A percentile compares a stretch with the other conserved stretches of the same genome.
Conservation (phyloP, 2,797 vertebrate genomes). For the Sebastes jordani region DNA sequence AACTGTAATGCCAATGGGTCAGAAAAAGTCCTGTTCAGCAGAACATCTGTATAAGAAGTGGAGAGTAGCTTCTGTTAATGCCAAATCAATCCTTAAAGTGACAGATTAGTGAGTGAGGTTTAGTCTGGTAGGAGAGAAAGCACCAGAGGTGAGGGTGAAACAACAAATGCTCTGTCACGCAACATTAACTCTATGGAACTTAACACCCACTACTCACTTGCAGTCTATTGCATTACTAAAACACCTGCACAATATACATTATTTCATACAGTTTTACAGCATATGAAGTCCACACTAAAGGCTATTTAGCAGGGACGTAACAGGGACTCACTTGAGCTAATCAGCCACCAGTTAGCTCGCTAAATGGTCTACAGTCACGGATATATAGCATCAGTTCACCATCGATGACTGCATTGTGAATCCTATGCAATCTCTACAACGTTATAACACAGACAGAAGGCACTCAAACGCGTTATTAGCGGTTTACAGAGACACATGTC, state of each 20-base stretch:
- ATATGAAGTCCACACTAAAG: rapidly evolving
- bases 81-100: background rate
- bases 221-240: rapidly evolving
- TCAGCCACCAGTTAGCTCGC: slow-evolving; percentile 42
- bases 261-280: background rate
- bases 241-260: rapidly evolving
- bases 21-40: background rate
- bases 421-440: rapidly evolving
- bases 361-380: background rate
- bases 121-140: background rate
- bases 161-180: slow-evolving; percentile 15
- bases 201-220: background rate
- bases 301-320: background rate
- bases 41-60: background rate
- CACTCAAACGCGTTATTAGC: background rate
- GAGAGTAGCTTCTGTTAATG: background rate
- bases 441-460: background rate
- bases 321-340: slow-evolving; percentile 21
- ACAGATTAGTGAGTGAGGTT: background rate
- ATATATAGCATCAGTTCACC: background rate
- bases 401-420: background rate
- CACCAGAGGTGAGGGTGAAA: background rate
- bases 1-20: background rate
- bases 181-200: background rate
- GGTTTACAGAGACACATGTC: slow-evolving; percentile 32